Conservation (phyloP, 2,888 invertebrate genomes). For the Seira musarum region DNA sequence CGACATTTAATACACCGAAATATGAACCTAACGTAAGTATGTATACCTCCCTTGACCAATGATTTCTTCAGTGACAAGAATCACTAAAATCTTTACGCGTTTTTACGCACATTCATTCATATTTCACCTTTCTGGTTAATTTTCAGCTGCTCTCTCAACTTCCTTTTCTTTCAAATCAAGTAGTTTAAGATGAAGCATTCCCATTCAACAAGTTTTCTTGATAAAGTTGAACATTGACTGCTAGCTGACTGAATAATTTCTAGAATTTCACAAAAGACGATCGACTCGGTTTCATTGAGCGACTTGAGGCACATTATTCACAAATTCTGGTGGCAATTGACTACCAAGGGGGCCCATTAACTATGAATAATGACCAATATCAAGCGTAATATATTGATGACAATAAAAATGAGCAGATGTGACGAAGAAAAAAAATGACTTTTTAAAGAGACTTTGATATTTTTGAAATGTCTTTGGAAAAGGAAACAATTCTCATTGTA, state of each 20-base stretch:
- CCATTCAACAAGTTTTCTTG: constrained; percentile 5
- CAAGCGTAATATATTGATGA: constrained; percentile 27
- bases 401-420: constrained; percentile 24
- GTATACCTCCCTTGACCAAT: too few species aligned
- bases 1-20: constrained; percentile 1
- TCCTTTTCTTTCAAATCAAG: constrained; percentile 24
- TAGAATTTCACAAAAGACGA: constrained; percentile 40
- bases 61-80: background rate
- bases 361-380: constrained; percentile 44
- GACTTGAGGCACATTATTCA: constrained; percentile 4
- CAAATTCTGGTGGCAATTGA: background rate
- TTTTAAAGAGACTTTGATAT: constrained; percentile 21
- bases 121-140: background rate
- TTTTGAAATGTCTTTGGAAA: constrained; percentile 1
- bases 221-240: constrained; percentile 33
- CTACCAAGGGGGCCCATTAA: constrained; percentile 42
- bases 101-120: background rate
- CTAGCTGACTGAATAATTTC: constrained; percentile 49
- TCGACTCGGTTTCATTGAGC: background rate
- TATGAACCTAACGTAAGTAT: constrained; percentile 3
- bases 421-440: constrained; percentile 18
- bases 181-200: constrained; percentile 3
- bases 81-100: background rate
- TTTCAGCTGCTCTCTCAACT: constrained; percentile 37
- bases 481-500: background rate